Conservation (phyloP, 1,140 invertebrate species). For the Drosophila lacertosa region DNA sequence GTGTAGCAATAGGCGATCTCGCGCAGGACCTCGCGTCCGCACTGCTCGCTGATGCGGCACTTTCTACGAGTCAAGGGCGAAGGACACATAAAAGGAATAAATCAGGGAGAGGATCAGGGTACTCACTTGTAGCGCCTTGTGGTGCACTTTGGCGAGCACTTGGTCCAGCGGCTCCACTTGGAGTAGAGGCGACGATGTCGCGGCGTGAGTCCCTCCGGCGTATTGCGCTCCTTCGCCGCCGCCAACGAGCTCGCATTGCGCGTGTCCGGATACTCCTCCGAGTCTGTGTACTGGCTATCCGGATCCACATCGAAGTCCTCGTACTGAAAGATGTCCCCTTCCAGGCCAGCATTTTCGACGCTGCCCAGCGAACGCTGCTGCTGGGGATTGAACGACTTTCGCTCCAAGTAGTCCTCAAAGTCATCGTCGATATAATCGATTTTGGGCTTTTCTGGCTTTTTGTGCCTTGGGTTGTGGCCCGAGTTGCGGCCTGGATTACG, state of each 20-base stretch:
- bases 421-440: conserved; percentile 55
- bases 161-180: conserved; percentile 85
- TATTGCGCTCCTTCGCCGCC: conserved; percentile 50
- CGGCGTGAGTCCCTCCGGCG: conserved; percentile 51
- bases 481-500: neutral
- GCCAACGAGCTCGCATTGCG: conserved; percentile 43
- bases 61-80: too few relatives aligned
- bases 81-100: neutral
- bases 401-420: conserved; percentile 59
- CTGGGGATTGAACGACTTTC: conserved; percentile 11
- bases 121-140: conserved; percentile 83
- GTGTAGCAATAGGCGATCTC: conserved; percentile 94
- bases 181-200: conserved; percentile 68
- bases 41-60: conserved; percentile 90
- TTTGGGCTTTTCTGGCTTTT: conserved; percentile 15
- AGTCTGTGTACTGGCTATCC: conserved; percentile 44
- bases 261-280: conserved; percentile 53
- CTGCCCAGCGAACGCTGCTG: conserved; percentile 33
- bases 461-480: neutral
- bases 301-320: conserved; percentile 74
- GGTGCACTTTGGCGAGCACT: conserved; percentile 84
- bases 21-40: conserved; percentile 89
- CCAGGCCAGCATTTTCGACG: conserved; percentile 37
- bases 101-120: neutral
- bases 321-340: conserved; percentile 75